A percentile compares a stretch with the other conserved stretches of the same genome.
phyloP scores from a whole-genome alignment of 1,140 invertebrate species.

The Ladona fulva region DNA sequence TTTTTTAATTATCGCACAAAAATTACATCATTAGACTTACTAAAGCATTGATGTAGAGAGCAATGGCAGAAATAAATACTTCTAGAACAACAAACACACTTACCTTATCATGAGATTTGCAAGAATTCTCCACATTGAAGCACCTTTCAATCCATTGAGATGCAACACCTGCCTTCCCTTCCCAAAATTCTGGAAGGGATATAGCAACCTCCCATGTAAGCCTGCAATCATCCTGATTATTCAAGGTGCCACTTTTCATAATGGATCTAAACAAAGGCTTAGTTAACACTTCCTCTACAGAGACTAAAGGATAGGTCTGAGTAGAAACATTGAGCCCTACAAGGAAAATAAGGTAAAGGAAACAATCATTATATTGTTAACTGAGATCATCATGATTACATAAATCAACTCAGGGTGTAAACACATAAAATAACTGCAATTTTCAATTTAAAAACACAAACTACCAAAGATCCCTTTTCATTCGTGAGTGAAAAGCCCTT shows the following conservation, averaged over 20 bases:
- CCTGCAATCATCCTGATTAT: not conserved
- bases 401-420: too few species aligned
- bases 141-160: not conserved
- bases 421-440: too few species aligned
- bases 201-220: not conserved
- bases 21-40: too few species aligned
- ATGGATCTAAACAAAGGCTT: not conserved
- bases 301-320: not conserved
- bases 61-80: too few species aligned
- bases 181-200: not conserved
- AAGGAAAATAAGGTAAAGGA: too few species aligned
- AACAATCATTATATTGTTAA: too few species aligned
- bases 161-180: not conserved
- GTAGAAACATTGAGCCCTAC: not conserved
- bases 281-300: not conserved
- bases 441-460: too few species aligned
- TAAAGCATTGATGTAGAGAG: too few species aligned
- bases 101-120: not conserved
- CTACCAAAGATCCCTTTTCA: too few species aligned
- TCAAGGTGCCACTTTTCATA: not conserved
- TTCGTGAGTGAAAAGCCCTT: too few species aligned
- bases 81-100: not conserved
- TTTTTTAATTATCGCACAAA: too few species aligned
- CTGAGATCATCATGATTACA: too few species aligned
- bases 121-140: not conserved